Evolutionary conservation across 2,888 invertebrate species (phyloP).

Genomic region (Lithophane ornitopus): DNA sequence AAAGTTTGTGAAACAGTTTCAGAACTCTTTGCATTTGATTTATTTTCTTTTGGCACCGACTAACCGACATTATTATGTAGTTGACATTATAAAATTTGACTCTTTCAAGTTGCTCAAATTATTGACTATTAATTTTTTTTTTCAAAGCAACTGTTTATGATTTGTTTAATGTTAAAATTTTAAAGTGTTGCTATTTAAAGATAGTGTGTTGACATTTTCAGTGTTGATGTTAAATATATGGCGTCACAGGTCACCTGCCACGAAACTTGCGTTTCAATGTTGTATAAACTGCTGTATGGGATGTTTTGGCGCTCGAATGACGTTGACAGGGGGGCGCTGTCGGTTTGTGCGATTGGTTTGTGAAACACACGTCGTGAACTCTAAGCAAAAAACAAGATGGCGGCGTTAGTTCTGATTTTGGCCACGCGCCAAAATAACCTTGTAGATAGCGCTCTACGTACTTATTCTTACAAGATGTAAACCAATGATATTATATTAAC

Average conservation of each 20-base stretch:
- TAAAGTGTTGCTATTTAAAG: background rate
- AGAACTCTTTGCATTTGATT: constrained; percentile 11
- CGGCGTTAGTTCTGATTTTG: background rate
- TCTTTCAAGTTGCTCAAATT: constrained; percentile 12
- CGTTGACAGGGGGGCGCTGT: background rate
- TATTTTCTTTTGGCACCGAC: background rate
- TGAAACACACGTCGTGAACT: too few species aligned
- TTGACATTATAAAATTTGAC: background rate
- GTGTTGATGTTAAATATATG: constrained; percentile 1
- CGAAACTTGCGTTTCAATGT: constrained; percentile 6
- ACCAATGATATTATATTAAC: too few species aligned
- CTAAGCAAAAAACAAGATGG: background rate
- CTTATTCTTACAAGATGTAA: background rate
- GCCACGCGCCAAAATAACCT: background rate
- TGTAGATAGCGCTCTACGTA: background rate
- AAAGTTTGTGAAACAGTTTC: background rate
- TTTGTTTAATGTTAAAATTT: constrained; percentile 11
- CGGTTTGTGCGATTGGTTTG: background rate
- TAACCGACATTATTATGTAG: background rate
- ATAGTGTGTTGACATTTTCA: constrained; percentile 28
- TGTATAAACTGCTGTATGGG: background rate
- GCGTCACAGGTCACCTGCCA: background rate
- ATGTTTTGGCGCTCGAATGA: background rate
- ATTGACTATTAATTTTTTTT: constrained; percentile 12
- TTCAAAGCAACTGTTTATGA: constrained; percentile 22